Base-by-base conservation (phyloP, 2,113 vertebrate genomes). In the Acrocephalus kingi region DNA sequence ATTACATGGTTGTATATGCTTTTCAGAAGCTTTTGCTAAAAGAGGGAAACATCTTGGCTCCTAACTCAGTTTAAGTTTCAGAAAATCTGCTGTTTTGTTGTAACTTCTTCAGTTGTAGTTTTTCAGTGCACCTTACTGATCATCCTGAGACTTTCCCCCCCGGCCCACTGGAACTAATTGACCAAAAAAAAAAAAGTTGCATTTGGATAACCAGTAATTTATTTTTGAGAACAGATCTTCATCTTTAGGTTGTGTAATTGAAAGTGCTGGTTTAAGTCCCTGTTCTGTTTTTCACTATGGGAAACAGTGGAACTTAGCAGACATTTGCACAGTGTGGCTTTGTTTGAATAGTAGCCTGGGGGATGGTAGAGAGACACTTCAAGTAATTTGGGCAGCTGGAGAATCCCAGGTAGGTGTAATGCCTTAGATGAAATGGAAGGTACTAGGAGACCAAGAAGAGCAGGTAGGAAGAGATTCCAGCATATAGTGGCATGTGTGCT, bases 371-470 rank as follows among this genome's bases (percentile, higher is more conserved):
- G 63, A 69, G 39, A 55, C 51, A 20, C 41, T 78, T 88, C 15
- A 63, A 37, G 52, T 87, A 35, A 37, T 81, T 85, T 87, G 63
- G 58, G 76, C 79, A 87, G 48, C 87, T 83, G 68, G 58, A 89
- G 91, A 80, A 85, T 91, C 39, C 15, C 90, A 92, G 92, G 81
- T 96, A 92, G 87, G 93, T 94, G 61, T 75, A 86, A 84, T 78
- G 52, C 33, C 35, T 66, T 72, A 67, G 35, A 67, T 89, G 22
- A 88, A 93, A 72, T 71, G 15, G 51, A 85, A 93, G 46, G 46
- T 63, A 71, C 18, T 54, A 74, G 35, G 54, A 79, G 51, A 49
- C 84, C 59, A 87, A 66, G 91, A 82, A 75, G 77, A 96, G 78
- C 77, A 54, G 48, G 75, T 85, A 61, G 90, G 85, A 93, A 86